These are phyloP conservation scores for Apamea epomidion DNA, from an alignment of 2,888 invertebrate genomes.

Conservation along the genomic window DNA sequence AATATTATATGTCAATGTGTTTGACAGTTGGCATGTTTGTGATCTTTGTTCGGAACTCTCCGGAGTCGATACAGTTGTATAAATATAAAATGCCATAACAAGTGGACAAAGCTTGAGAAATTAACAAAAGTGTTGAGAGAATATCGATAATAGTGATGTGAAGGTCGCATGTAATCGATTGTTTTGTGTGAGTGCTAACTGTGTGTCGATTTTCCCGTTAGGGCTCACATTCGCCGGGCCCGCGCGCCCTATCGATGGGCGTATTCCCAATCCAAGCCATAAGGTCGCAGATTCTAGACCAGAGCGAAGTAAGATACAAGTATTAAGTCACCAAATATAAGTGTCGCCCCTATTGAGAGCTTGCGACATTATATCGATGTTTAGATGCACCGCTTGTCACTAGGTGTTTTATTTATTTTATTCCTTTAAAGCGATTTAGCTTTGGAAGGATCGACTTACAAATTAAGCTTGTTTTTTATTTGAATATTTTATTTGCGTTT, in stretches of 20 bases:
- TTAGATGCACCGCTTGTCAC: constrained; percentile 90
- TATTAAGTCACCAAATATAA: constrained; percentile 77
- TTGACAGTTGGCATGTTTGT: constrained; percentile 82
- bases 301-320: constrained; percentile 96
- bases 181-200: constrained; percentile 91
- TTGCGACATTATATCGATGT: constrained; percentile 88
- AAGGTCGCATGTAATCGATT: constrained; percentile 85
- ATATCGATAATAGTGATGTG: constrained; percentile 78
- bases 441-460: constrained; percentile 56
- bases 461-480: constrained; percentile 66
- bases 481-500: constrained; percentile 72
- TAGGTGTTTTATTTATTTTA: constrained; percentile 84
- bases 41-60: constrained; percentile 65
- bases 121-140: constrained; percentile 76
- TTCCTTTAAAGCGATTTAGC: constrained; percentile 63
- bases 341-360: constrained; percentile 85
- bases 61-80: constrained; percentile 65
- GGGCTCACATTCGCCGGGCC: constrained; percentile 98
- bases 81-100: constrained; percentile 73
- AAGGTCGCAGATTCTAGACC: constrained; percentile 96
- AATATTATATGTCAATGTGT: constrained; percentile 61
- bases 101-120: constrained; percentile 80
- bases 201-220: constrained; percentile 91
- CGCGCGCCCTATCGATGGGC: constrained; percentile 97
- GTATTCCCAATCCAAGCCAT: constrained; percentile 97